Base-by-base conservation (phyloP, 2,888 invertebrate genomes). In the Ceratothoa steindachneri region DNA sequence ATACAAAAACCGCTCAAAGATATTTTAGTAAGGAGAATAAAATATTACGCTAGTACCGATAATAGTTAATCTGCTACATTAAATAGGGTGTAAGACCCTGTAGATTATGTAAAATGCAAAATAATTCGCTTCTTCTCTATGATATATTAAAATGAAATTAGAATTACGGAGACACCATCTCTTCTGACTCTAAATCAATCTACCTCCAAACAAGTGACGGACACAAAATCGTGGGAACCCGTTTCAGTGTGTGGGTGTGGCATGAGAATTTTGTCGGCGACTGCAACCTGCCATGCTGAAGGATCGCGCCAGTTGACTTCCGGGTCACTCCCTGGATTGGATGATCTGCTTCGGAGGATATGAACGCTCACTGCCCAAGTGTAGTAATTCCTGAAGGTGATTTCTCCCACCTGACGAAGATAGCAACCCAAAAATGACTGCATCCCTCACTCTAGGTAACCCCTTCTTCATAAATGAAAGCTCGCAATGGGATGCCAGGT, bases 361-460 rank as follows among this genome's bases (percentile, higher is more conserved):
- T 79, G 79, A 19, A 79, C 71, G 30, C 79, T 76, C 29, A 79
- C 79, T 1, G 72, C 79, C 79, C 79, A 79, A 5, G 79, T 79
- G 74, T 79, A 79, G 72, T 74, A 76, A 71, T 79, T 79, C 66
- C 79, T 55, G 73, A 79, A 79, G 24, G 76, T 79, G 30, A 79
- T 74, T 51, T 79, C 79, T 2, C 79, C 79, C n/a, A 79, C 67
- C 79, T 79, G 28, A 4, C 15, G n/a, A 28, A 27, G 66, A 12
- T 15, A 66, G 4, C 19, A 24, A 60, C 9, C 5, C 60, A 60
- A 24, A 60, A 60, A 24, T n/a, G n/a, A n/a, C n/a, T n/a, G n/a
- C n/a, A n/a, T n/a, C n/a, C n/a, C n/a, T n/a, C n/a, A n/a, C n/a
- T n/a, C n/a, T n/a, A n/a, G n/a, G n/a, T n/a, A n/a, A n/a, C n/a